phyloP scores from a whole-genome alignment of 2,113 vertebrate species.

The Pelvicachromis taeniatus region DNA sequence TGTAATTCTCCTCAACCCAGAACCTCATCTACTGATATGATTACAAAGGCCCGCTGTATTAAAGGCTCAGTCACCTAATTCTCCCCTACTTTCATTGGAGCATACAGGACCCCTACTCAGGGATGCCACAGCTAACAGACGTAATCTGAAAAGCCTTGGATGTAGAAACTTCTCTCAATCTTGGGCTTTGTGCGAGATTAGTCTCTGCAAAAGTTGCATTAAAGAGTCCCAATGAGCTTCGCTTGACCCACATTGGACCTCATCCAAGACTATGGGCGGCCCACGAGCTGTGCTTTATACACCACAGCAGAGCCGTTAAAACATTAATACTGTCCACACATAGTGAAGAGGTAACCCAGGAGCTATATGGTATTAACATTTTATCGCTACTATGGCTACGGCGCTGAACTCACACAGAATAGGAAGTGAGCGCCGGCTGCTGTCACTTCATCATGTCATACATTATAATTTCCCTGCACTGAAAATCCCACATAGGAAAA shows the following conservation, averaged over 20 bases:
- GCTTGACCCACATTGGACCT: slow-evolving; percentile 66
- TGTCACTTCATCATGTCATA: slow-evolving; percentile 61
- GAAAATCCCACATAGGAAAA: slow-evolving; percentile 30
- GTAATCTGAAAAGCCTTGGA: slow-evolving; percentile 66
- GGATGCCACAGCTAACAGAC: slow-evolving; percentile 40
- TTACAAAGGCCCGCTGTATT: slow-evolving; percentile 57
- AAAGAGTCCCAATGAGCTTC: slow-evolving; percentile 54
- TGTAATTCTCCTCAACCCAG: slow-evolving; percentile 12
- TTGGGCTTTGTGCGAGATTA: slow-evolving; percentile 69
- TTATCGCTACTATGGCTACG: slow-evolving; percentile 50
- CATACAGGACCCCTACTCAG: slow-evolving; percentile 42
- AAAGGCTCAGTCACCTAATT: slow-evolving; percentile 67
- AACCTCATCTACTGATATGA: slow-evolving; percentile 55
- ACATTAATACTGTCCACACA: slow-evolving; percentile 60
- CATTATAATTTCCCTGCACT: slow-evolving; percentile 38
- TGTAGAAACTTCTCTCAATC: slow-evolving; percentile 62
- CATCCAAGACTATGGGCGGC: slow-evolving; percentile 38
- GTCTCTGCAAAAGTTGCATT: slow-evolving; percentile 63
- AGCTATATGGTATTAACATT: slow-evolving; percentile 59
- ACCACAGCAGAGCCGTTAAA: slow-evolving; percentile 50
- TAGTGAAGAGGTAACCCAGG: slow-evolving; percentile 53
- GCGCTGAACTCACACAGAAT: slow-evolving; percentile 37
- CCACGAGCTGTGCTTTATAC: slow-evolving; percentile 43
- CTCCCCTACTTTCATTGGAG: slow-evolving; percentile 49
- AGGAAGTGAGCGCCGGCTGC: slow-evolving; percentile 12